Conservation (phyloP, 2,888 invertebrate species). For the Apantesis nais region DNA sequence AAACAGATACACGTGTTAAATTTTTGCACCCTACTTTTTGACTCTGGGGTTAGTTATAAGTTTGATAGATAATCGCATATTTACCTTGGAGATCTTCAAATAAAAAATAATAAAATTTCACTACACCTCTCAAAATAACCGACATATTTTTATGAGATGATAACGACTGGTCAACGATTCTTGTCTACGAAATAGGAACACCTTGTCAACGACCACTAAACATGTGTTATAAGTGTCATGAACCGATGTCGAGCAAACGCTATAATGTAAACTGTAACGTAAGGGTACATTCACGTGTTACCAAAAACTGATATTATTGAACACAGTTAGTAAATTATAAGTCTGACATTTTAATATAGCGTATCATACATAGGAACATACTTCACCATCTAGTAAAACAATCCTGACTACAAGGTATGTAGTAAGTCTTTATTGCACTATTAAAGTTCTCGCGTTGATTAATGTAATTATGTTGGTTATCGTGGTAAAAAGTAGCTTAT, state of each 20-base stretch:
- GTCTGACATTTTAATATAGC: neutral
- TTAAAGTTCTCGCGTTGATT: neutral
- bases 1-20: neutral
- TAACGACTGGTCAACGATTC: neutral
- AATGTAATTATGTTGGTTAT: neutral
- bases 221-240: neutral
- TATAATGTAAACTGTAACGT: neutral
- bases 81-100: conserved; percentile 77
- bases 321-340: neutral
- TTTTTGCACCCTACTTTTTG: neutral
- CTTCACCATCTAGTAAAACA: neutral
- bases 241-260: neutral
- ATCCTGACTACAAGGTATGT: neutral
- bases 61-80: neutral
- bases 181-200: neutral
- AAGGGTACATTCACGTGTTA: neutral
- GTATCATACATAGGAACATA: neutral
- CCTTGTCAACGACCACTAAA: conserved; percentile 1
- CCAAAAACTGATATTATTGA: neutral
- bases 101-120: conserved; percentile 71
- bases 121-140: conserved; percentile 64
- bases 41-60: neutral
- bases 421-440: neutral
- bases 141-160: conserved; percentile 58
- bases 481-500: no score